Conservation (phyloP, 1,140 invertebrate species). For the Aphis gossypii region DNA sequence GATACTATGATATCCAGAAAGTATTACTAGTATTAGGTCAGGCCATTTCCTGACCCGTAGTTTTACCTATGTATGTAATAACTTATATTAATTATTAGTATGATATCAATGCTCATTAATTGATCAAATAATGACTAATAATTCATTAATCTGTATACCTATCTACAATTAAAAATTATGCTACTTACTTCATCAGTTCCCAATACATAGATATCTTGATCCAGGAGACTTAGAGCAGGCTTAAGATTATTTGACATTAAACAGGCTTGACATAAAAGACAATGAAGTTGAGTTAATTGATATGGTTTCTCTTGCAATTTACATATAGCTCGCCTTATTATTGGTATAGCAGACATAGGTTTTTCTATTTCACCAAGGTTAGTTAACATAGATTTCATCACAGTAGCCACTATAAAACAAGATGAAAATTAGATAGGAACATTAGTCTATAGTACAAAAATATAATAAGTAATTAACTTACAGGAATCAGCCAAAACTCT, state of each 20-base stretch:
- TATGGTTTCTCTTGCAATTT: slow-evolving; percentile 88
- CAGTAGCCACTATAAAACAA: slow-evolving; percentile 77
- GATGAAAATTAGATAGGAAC: slow-evolving; percentile 41
- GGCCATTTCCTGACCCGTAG: too few relatives aligned
- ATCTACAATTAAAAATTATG: background rate
- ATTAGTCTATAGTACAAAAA: slow-evolving; percentile 44
- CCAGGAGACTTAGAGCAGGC: slow-evolving; percentile 86
- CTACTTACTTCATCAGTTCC: slow-evolving; percentile 80
- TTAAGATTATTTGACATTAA: slow-evolving; percentile 91
- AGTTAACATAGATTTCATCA: slow-evolving; percentile 84
- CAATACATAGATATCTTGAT: slow-evolving; percentile 85
- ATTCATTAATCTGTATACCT: background rate
- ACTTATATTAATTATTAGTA: too few relatives aligned
- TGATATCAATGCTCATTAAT: background rate
- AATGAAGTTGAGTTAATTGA: slow-evolving; percentile 92
- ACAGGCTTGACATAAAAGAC: slow-evolving; percentile 91
- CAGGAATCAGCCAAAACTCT: slow-evolving; percentile 83
- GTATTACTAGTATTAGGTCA: too few relatives aligned
- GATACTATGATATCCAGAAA: too few relatives aligned
- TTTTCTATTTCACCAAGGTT: slow-evolving; percentile 78
- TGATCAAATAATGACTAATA: background rate
- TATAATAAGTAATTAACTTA: slow-evolving; percentile 67
- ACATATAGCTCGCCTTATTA: slow-evolving; percentile 83
- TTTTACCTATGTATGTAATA: too few relatives aligned
- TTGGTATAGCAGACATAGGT: slow-evolving; percentile 83